Evolutionary conservation across 1,140 invertebrate genomes (phyloP), one percentile per base, ranked within the genome.

Genomic region (Harlomillsia oculata): DNA sequence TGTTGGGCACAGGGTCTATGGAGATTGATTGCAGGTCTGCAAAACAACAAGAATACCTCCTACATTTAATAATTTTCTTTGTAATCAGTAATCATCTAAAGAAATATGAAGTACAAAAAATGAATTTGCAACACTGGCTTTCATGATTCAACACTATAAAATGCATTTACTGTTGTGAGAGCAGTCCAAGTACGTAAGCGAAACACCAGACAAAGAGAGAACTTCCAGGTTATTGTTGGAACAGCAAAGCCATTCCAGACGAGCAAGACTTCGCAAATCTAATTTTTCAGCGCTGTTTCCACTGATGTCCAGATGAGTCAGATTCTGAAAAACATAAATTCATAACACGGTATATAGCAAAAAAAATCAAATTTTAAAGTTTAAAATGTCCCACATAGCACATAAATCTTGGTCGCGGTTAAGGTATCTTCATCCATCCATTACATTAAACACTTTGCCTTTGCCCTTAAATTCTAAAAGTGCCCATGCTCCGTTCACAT

Each of bases 281-380:
- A 87, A 73, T 64, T 78, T 80, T 70, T 84, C 82, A 60, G 85
- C 84, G 67, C 74, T 79, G 68, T 87, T 87, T 70, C 85, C 83
- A 69, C 82, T 84, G n/a, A 86, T 80, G 67, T 87, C 83, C 65
- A 87, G 70, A 64, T 85, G 67, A 14, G 67, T 69, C 57, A 69
- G 57, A 46, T 67, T 68, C 67, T 69, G 57, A 29, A 65, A 63
- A 43, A 23, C 53, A 53, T 29, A 49, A 56, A 50, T 26, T 3
- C 41, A 48, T n/a, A n/a, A n/a, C n/a, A n/a, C n/a, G n/a, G n/a
- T n/a, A n/a, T n/a, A n/a, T n/a, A n/a, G n/a, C n/a, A n/a, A n/a
- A n/a, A n/a, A n/a, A n/a, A n/a, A n/a, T n/a, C n/a, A n/a, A n/a
- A n/a, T n/a, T n/a, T n/a, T n/a, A n/a, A n/a, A n/a, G n/a, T n/a